These are phyloP conservation scores for Galagoides demidoff DNA, from an alignment of 2,797 vertebrate species.

Conservation along the genomic window DNA sequence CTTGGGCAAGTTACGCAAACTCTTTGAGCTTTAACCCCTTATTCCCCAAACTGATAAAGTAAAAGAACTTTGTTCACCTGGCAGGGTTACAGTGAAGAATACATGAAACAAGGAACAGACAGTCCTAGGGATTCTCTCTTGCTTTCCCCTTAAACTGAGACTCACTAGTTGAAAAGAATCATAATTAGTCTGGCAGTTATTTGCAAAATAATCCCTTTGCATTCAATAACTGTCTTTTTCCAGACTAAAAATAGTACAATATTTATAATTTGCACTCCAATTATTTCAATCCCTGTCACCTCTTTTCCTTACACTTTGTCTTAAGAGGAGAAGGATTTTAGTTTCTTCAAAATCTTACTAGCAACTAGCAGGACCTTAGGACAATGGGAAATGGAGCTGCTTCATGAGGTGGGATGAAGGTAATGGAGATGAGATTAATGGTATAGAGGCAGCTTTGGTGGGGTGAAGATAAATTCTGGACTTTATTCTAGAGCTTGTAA, in stretches of 20 bases:
- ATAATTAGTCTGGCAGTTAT: neutral
- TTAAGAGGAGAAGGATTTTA: slow-evolving; percentile 16
- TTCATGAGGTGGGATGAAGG: slow-evolving; percentile 35
- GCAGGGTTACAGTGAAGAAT: neutral
- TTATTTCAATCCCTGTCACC: neutral
- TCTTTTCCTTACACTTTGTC: neutral
- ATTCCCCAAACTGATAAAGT: slow-evolving; percentile 51
- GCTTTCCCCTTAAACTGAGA: neutral
- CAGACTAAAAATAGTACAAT: neutral
- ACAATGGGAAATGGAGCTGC: slow-evolving; percentile 17
- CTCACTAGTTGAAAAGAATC: neutral
- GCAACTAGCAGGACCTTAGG: slow-evolving; percentile 16
- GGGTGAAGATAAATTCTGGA: neutral
- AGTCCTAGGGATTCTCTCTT: neutral
- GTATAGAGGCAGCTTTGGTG: neutral
- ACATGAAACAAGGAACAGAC: neutral
- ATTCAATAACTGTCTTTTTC: slow-evolving; percentile 3
- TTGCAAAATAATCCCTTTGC: neutral
- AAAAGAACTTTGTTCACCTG: neutral
- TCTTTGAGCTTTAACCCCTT: slow-evolving; percentile 55
- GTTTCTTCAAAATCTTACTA: slow-evolving; percentile 38
- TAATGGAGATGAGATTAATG: slow-evolving; percentile 15
- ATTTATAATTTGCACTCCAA: neutral
- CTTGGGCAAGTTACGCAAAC: slow-evolving; percentile 57
- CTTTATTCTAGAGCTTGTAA: neutral